These are phyloP conservation scores for Danaus chrysippus DNA, from an alignment of 2,888 invertebrate species.

Conservation along the genomic window DNA sequence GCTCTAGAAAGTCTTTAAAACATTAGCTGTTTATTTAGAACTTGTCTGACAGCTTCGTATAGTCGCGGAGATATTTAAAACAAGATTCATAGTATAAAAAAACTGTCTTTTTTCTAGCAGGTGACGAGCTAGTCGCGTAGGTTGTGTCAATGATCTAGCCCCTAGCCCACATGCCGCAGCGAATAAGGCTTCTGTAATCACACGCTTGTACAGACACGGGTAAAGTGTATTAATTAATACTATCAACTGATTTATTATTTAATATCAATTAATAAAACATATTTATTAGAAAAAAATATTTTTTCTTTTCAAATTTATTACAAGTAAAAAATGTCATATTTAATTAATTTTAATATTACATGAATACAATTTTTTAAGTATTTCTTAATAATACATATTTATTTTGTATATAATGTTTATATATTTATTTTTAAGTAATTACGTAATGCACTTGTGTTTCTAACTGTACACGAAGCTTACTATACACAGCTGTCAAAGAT, in stretches of 20 bases:
- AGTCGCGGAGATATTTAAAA: conserved; percentile 48
- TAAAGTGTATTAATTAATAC: conserved; percentile 25
- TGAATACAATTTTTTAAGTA: conserved; percentile 12
- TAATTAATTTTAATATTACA: background rate
- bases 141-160: conserved; percentile 77
- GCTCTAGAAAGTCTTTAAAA: conserved; percentile 27
- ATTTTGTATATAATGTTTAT: conserved; percentile 6
- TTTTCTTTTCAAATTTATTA: background rate
- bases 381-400: conserved; percentile 10
- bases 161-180: conserved; percentile 75
- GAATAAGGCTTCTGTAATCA: conserved; percentile 75
- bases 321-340: background rate
- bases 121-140: conserved; percentile 74
- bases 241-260: conserved; percentile 4
- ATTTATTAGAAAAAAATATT: background rate
- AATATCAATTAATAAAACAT: too few relatives aligned
- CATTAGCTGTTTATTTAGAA: conserved; percentile 26
- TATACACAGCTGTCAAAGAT: conserved; percentile 69
- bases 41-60: conserved; percentile 31
- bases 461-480: conserved; percentile 53
- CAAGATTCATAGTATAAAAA: conserved; percentile 64
- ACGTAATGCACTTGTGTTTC: conserved; percentile 45
- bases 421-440: conserved; percentile 6
- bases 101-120: conserved; percentile 64
- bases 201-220: conserved; percentile 54